These are phyloP conservation scores for Formica selysi DNA, from an alignment of 1,140 invertebrate species.

Conservation along the genomic window DNA sequence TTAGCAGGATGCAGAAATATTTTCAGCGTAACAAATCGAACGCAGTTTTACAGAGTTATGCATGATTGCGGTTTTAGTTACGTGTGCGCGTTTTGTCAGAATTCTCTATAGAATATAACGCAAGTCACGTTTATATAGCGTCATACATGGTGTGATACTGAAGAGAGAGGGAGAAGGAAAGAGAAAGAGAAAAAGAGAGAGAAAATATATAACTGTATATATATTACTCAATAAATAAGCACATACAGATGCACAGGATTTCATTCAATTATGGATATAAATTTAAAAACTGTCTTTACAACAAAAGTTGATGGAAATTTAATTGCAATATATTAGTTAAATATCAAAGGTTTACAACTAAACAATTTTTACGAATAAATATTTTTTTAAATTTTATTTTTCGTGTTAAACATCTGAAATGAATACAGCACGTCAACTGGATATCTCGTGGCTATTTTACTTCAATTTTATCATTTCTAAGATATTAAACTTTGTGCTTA, in stretches of 20 bases:
- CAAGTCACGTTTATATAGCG: background rate
- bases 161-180: background rate
- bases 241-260: background rate
- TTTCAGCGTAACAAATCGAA: background rate
- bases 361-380: background rate
- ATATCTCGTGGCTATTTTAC: background rate
- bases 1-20: background rate
- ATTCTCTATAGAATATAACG: background rate
- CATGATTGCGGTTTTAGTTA: conserved; percentile 23
- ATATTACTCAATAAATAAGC: background rate
- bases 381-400: background rate
- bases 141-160: background rate
- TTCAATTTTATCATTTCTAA: too few species aligned
- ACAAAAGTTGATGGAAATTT: background rate
- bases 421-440: background rate
- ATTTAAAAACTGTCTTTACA: background rate
- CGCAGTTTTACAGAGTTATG: background rate
- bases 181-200: too few species aligned
- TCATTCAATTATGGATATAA: background rate
- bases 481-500: background rate
- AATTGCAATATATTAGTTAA: background rate
- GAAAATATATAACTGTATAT: background rate
- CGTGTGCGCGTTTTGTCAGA: background rate
- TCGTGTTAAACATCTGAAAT: background rate
- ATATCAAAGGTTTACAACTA: background rate